Conservation (phyloP, 2,888 invertebrate species). For the Diarsia rubi region DNA sequence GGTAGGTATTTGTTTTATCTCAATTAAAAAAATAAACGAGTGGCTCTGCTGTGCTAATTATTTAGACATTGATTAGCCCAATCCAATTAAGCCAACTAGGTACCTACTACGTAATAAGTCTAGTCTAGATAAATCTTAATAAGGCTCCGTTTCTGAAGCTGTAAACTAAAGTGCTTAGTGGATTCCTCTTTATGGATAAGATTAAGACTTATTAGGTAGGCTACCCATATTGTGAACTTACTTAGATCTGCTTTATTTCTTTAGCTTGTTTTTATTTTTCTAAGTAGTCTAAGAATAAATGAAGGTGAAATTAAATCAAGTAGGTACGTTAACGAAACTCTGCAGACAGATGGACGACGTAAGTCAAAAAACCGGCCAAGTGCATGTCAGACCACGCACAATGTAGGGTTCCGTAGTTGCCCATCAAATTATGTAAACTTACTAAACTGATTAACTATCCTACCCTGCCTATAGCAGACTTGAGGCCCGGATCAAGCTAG, state of each 20-base stretch:
- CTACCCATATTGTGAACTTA: background rate
- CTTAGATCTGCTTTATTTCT: slow-evolving; percentile 1
- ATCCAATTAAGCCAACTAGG: slow-evolving; percentile 28
- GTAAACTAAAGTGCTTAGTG: slow-evolving; percentile 32
- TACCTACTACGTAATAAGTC: slow-evolving; percentile 29
- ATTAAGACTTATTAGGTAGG: background rate
- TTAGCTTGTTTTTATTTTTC: background rate
- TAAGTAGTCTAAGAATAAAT: background rate
- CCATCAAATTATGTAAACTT: no score
- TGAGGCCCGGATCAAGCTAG: no score
- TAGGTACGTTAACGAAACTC: background rate
- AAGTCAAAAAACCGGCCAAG: no score
- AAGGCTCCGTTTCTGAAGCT: slow-evolving; percentile 29
- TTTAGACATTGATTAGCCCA: slow-evolving; percentile 27
- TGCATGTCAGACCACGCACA: no score
- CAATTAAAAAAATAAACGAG: background rate
- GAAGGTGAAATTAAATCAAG: background rate
- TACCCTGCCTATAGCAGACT: no score
- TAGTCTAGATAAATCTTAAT: slow-evolving; percentile 25
- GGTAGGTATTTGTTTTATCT: background rate
- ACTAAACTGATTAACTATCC: no score
- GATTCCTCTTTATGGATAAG: slow-evolving; percentile 17
- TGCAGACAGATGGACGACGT: background rate
- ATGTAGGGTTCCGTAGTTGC: no score
- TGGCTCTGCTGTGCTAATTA: slow-evolving; percentile 3